Evolutionary conservation across 2,113 vertebrate species (phyloP).

Genomic region (Silurus asotus): DNA sequence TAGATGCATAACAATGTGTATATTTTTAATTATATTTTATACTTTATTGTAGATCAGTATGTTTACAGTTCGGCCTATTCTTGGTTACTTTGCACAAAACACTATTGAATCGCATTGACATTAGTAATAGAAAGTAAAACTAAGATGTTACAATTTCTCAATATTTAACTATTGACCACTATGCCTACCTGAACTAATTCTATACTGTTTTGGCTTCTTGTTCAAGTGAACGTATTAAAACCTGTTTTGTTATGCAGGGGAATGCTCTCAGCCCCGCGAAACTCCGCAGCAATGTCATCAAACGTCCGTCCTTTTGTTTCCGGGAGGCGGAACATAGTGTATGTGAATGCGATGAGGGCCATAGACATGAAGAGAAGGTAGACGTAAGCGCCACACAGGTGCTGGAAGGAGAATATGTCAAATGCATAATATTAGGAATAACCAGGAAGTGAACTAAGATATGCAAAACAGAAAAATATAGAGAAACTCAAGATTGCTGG

Average conservation of each 20-base stretch:
- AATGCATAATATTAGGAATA: not conserved
- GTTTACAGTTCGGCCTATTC: not conserved
- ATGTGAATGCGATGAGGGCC: constrained; percentile 66
- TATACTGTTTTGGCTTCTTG: not conserved
- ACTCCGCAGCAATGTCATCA: constrained; percentile 75
- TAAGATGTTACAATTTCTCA: not conserved
- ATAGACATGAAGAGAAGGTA: constrained; percentile 74
- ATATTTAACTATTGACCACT: not conserved
- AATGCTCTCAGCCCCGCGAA: constrained; percentile 70
- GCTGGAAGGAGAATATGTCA: constrained; percentile 56
- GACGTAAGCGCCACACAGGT: constrained; percentile 69
- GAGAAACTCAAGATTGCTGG: not conserved
- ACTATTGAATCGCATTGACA: not conserved
- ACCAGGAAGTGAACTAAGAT: not conserved
- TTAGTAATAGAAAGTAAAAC: not conserved
- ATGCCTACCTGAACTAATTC: not conserved
- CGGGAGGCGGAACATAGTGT: constrained; percentile 69
- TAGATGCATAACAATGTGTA: not conserved
- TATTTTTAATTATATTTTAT: not conserved
- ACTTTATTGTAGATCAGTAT: not conserved
- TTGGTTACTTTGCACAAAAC: not conserved
- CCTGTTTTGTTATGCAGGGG: constrained; percentile 66
- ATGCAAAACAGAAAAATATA: not conserved
- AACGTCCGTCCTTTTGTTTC: constrained; percentile 78
- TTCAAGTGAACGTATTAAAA: constrained; percentile 75